Conservation (phyloP, 1,140 invertebrate species). For the Nylanderia fulva region DNA sequence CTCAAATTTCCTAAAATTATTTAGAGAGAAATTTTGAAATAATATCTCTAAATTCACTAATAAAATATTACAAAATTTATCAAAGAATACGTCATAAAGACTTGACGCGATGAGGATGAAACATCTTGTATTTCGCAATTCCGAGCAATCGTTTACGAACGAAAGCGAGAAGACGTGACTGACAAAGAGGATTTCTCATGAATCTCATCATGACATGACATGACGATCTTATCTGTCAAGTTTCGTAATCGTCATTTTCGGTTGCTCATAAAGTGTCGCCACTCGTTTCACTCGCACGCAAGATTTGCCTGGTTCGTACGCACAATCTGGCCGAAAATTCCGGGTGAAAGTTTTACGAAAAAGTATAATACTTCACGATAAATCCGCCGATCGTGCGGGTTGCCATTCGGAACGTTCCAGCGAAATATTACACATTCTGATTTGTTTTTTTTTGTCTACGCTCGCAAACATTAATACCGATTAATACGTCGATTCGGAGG, state of each 20-base stretch:
- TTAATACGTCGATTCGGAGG: constrained; percentile 58
- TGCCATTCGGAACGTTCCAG: constrained; percentile 5
- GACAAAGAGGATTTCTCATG: background rate
- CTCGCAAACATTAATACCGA: constrained; percentile 62
- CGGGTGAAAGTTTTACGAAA: constrained; percentile 34
- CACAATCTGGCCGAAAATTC: background rate
- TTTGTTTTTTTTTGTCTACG: constrained; percentile 58
- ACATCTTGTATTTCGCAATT: constrained; percentile 18
- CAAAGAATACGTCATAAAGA: background rate
- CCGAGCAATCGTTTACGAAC: constrained; percentile 37
- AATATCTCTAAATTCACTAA: background rate
- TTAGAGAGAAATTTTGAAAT: background rate
- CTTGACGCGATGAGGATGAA: background rate
- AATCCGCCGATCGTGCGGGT: constrained; percentile 21
- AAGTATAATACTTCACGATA: constrained; percentile 45
- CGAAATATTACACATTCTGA: constrained; percentile 52
- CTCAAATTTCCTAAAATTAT: background rate
- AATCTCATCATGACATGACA: no score
- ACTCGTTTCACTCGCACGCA: constrained; percentile 36
- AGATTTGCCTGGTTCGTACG: constrained; percentile 4
- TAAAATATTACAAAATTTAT: background rate
- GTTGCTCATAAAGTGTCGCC: constrained; percentile 10
- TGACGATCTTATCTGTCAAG: background rate
- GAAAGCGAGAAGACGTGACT: constrained; percentile 32
- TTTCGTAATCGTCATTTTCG: background rate